Conservation (phyloP, 2,888 invertebrate species). For the Noctua janthina region DNA sequence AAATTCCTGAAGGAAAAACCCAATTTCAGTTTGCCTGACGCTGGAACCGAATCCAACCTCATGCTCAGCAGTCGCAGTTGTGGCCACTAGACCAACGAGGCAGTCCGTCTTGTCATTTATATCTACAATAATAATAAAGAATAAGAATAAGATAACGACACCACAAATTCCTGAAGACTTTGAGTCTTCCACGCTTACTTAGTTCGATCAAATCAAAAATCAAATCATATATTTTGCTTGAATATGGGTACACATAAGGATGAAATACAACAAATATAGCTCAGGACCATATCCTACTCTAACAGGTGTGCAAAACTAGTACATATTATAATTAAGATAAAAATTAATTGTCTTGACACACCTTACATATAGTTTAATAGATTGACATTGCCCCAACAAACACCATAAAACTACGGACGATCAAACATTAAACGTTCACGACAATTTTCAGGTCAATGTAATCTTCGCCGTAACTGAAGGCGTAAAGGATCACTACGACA, state of each 20-base stretch:
- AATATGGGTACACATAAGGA: too few species aligned
- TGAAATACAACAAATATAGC: too few species aligned
- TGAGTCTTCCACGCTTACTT: neutral
- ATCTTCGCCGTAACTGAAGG: conserved; percentile 96
- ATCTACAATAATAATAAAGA: neutral
- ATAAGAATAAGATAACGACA: neutral
- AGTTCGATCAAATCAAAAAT: neutral
- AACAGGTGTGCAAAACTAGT: too few species aligned
- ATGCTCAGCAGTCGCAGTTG: too few species aligned
- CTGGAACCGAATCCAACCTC: too few species aligned
- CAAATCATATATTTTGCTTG: too few species aligned
- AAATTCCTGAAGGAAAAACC: too few species aligned
- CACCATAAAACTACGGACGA: conserved; percentile 5
- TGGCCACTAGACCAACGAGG: too few species aligned
- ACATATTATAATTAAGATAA: too few species aligned
- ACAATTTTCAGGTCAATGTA: conserved; percentile 92
- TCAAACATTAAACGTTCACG: conserved; percentile 18
- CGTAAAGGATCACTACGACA: conserved; percentile 92
- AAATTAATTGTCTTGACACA: conserved; percentile 6
- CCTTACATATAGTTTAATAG: conserved; percentile 11
- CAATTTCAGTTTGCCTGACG: too few species aligned
- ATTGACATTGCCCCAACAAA: conserved; percentile 12
- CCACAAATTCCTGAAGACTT: neutral
- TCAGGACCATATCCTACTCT: too few species aligned
- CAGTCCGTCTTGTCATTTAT: neutral